phyloP scores from a whole-genome alignment of 92 coral and sea anemone species.

The Porites rus region DNA sequence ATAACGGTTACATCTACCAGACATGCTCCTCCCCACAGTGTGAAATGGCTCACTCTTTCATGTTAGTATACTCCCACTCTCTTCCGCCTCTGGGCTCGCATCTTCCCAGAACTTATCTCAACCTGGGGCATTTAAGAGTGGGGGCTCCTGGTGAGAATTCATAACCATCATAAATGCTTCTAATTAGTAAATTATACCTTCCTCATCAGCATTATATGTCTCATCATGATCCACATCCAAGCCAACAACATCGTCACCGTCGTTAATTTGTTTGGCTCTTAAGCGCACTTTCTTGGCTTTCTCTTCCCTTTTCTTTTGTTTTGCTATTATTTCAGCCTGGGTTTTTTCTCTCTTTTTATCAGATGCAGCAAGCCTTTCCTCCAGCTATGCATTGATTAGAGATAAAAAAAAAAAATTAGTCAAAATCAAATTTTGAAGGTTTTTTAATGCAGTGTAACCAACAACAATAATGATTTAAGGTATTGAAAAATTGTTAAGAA shows the following conservation, averaged over 20 bases:
- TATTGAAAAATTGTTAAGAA: not conserved
- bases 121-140: too few species aligned
- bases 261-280: conserved; percentile 73
- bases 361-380: conserved; percentile 70
- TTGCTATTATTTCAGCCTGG: conserved; percentile 70
- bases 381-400: conserved; percentile 45
- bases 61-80: too few species aligned
- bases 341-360: conserved; percentile 82
- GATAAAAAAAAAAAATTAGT: not conserved
- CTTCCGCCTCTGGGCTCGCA: too few species aligned
- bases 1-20: not conserved
- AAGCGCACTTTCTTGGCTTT: conserved; percentile 82
- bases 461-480: not conserved
- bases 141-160: too few species aligned
- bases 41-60: too few species aligned
- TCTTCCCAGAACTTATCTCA: too few species aligned
- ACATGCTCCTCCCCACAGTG: too few species aligned
- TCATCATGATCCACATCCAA: conserved; percentile 83
- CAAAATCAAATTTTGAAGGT: not conserved
- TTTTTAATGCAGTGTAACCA: too few species aligned
- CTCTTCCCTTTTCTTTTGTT: conserved; percentile 84
- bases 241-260: conserved; percentile 72
- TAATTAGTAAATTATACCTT: conserved; percentile 54
- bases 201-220: conserved; percentile 85
- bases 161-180: not conserved